Conservation (phyloP, 1,140 invertebrate species). For the Meloidogyne exigua region DNA sequence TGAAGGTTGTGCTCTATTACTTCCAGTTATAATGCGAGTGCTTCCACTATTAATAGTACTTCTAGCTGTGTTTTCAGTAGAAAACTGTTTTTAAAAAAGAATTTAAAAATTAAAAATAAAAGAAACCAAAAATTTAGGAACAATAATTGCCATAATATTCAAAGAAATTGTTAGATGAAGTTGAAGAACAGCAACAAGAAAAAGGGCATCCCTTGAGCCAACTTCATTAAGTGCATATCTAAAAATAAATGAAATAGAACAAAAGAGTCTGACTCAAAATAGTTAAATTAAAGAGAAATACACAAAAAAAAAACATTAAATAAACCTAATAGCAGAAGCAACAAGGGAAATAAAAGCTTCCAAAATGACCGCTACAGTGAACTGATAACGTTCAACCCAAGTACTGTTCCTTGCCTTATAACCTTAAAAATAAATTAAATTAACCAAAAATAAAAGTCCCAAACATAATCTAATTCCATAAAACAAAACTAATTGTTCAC, state of each 20-base stretch:
- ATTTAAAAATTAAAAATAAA: neutral
- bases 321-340: conserved; percentile 69
- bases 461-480: conserved; percentile 79
- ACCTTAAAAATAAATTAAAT: neutral
- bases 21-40: conserved; percentile 61
- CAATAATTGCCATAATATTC: conserved; percentile 54
- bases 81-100: neutral
- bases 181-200: conserved; percentile 57
- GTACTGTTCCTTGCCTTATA: conserved; percentile 78
- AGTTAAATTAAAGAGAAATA: neutral
- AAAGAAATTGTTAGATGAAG: conserved; percentile 62
- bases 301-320: neutral
- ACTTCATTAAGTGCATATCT: conserved; percentile 17
- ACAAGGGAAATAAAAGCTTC: conserved; percentile 75
- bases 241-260: no score
- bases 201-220: conserved; percentile 26
- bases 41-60: conserved; percentile 49
- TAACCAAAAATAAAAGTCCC: conserved; percentile 67
- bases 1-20: conserved; percentile 64
- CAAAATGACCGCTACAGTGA: conserved; percentile 72
- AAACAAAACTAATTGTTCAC: conserved; percentile 73
- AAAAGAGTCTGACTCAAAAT: no score
- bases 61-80: conserved; percentile 55
- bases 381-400: conserved; percentile 75
- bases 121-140: conserved; percentile 48